Base-by-base conservation (phyloP, 2,888 invertebrate genomes). In the Pelosia muscerda region DNA sequence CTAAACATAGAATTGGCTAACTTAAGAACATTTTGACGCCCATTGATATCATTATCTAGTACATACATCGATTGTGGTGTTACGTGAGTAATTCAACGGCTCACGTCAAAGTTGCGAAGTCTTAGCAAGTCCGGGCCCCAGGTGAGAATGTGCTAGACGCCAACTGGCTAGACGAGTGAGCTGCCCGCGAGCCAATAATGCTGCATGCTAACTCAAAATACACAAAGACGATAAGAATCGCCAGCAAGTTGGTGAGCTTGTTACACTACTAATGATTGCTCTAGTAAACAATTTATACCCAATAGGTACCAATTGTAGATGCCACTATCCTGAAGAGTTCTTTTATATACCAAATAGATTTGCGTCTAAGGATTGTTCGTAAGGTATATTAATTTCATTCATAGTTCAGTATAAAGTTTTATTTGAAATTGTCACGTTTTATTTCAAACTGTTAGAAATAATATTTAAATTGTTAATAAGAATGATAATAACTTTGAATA, bases 131-230 rank as follows among this genome's bases (percentile, higher is more conserved):
- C 90, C 86, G 85, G 88, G 92, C 92, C 93, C 88, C 93, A 93
- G 93, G 94, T 93, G 94, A 92, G 92, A 94, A 94, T 95, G 95
- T 92, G 95, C 92, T 90, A 94, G 95, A 94, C 95, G 92, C 88
- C 90, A 90, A 91, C 92, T 85, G 93, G 92, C 95, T 86, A 90
- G 90, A 90, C 87, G 81, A 81, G 81, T 70, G 79, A 77, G 81
- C 90, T 91, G 90, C 90, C 91, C 90, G 92, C 90, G 90, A 92
- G 90, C 90, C 91, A 90, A 90, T 90, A 90, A 90, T 86, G 84
- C 83, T 83, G 82, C 86, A 90, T 88, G 87, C 84, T 88, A 88
- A 88, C 84, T 76, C 83, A 72, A 22, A 56, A 65, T 63, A 86
- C 81, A 81, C 79, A 89, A 67, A 63, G 82, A 22, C 69, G 64